Evolutionary conservation across 2,113 vertebrate genomes (phyloP).

Genomic region (Anhinga rufa): DNA sequence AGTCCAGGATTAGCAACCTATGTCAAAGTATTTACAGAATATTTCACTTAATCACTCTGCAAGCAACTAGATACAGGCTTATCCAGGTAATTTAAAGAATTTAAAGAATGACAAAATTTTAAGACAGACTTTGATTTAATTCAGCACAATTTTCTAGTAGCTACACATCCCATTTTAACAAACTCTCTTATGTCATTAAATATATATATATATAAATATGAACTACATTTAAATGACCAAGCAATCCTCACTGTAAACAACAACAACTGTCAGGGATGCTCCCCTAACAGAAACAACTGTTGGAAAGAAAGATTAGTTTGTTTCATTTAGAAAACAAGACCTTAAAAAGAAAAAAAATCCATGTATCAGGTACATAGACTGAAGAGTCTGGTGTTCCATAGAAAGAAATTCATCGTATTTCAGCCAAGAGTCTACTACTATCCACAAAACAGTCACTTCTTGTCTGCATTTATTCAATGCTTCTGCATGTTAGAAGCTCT

Average conservation of each 20-base stretch:
- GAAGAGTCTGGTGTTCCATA: not conserved
- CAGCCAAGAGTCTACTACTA: not conserved
- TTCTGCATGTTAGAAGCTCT: not conserved
- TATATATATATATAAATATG: not conserved
- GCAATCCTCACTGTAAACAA: not conserved
- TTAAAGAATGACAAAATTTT: not conserved
- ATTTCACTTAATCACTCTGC: not conserved
- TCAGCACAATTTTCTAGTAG: not conserved
- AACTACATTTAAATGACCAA: not conserved
- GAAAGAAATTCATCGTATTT: not conserved
- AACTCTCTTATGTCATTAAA: not conserved
- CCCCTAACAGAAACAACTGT: not conserved
- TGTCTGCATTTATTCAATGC: not conserved
- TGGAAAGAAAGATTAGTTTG: not conserved
- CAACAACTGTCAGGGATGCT: not conserved
- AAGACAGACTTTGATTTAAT: not conserved
- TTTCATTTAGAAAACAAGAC: not conserved
- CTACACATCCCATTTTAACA: not conserved
- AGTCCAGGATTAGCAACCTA: not conserved
- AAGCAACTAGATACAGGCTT: not conserved
- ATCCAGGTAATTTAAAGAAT: not conserved
- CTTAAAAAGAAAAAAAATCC: not conserved
- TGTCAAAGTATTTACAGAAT: not conserved
- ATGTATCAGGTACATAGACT: not conserved
- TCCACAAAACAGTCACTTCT: not conserved